Evolutionary conservation across 2,113 vertebrate species (phyloP).

Genomic region (Antigone vipio): DNA sequence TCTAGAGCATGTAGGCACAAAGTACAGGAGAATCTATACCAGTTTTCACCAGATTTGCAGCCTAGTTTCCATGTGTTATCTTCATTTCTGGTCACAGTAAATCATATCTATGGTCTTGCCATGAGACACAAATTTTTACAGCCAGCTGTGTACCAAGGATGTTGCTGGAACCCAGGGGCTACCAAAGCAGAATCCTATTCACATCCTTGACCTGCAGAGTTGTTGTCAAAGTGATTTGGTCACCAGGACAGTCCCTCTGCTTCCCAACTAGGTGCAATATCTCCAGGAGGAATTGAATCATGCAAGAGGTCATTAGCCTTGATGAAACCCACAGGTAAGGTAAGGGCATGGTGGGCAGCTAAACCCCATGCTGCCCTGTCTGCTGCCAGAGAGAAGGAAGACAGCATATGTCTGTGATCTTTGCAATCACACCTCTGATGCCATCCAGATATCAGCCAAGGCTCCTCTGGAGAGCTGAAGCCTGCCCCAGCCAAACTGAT

Average conservation of each 20-base stretch:
- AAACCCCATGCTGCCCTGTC: not conserved
- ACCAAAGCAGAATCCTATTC: not conserved
- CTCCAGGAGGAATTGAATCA: not conserved
- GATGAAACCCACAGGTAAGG: not conserved
- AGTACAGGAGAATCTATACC: not conserved
- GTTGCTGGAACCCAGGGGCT: not conserved
- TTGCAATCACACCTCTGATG: not conserved
- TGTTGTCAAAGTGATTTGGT: not conserved
- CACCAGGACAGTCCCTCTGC: not conserved
- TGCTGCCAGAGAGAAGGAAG: not conserved
- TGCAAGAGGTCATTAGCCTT: not conserved
- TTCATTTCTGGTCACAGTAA: not conserved
- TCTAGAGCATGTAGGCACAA: not conserved
- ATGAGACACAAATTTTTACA: not conserved
- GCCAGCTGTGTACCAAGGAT: not conserved
- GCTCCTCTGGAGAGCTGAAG: not conserved
- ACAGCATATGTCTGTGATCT: fast-evolving
- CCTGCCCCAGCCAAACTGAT: not conserved
- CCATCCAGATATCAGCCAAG: not conserved
- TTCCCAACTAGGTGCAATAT: not conserved
- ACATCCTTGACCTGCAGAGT: not conserved
- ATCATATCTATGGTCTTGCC: not conserved
- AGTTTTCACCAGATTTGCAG: not conserved
- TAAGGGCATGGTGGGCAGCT: not conserved
- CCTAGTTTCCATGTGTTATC: not conserved